phyloP scores from a whole-genome alignment of 1,140 invertebrate species.

The Zaprionus ornatus region DNA sequence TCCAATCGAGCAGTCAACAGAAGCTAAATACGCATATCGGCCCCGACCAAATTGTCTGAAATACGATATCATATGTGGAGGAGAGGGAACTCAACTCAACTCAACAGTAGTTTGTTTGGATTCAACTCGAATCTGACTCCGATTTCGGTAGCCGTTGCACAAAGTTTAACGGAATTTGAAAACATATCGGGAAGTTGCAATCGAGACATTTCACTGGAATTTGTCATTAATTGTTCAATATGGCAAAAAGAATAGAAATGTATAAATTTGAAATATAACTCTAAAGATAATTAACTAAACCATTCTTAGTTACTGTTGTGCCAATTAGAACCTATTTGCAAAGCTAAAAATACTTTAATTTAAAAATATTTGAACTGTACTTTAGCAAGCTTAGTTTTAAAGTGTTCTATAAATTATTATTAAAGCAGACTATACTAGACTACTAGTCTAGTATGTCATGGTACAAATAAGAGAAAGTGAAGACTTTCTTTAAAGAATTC shows the following conservation, averaged over 20 bases:
- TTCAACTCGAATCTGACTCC: slow-evolving; percentile 1
- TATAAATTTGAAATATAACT: too few species aligned
- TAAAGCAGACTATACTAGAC: too few species aligned
- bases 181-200: background rate
- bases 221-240: background rate
- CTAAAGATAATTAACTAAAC: too few species aligned
- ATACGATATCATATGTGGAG: slow-evolving; percentile 59
- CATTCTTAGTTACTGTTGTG: too few species aligned
- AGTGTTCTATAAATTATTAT: too few species aligned
- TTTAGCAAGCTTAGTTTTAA: too few species aligned
- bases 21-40: slow-evolving; percentile 54
- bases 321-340: too few species aligned
- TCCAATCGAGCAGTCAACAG: slow-evolving; percentile 59
- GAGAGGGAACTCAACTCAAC: background rate
- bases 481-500: too few species aligned
- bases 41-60: slow-evolving; percentile 46
- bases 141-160: slow-evolving; percentile 45
- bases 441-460: too few species aligned
- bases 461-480: too few species aligned
- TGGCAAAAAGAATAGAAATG: background rate
- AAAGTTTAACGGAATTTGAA: slow-evolving; percentile 28
- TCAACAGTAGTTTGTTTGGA: slow-evolving; percentile 34
- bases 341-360: too few species aligned
- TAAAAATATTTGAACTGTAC: too few species aligned
- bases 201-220: background rate